A percentile compares a stretch with the other conserved stretches of the same genome.
phyloP scores from a whole-genome alignment of 2,888 invertebrate species.

The Entomobrya multifasciata region DNA sequence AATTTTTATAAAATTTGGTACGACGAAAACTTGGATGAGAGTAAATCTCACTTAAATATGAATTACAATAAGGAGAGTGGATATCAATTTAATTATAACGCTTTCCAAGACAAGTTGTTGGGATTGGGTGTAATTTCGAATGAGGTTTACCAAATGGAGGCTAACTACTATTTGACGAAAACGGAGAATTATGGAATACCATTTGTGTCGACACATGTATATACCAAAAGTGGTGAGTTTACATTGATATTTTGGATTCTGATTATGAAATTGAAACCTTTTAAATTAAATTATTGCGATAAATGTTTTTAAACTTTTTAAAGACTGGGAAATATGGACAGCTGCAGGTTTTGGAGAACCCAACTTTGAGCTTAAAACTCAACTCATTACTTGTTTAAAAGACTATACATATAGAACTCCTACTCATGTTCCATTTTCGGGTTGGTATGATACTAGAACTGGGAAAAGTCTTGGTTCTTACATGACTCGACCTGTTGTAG shows the following conservation, averaged over 20 bases:
- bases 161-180: slow-evolving; percentile 74
- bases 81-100: slow-evolving; percentile 78
- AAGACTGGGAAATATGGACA: slow-evolving; percentile 79
- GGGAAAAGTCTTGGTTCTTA: slow-evolving; percentile 44
- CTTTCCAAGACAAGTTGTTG: slow-evolving; percentile 76
- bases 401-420: slow-evolving; percentile 62
- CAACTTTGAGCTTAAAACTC: slow-evolving; percentile 56
- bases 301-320: background rate
- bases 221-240: slow-evolving; percentile 72
- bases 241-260: background rate
- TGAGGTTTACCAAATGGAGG: slow-evolving; percentile 73
- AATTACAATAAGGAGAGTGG: slow-evolving; percentile 77
- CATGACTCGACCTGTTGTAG: slow-evolving; percentile 73
- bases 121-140: slow-evolving; percentile 67
- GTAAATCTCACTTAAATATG: slow-evolving; percentile 74
- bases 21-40: slow-evolving; percentile 67
- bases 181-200: slow-evolving; percentile 75
- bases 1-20: slow-evolving; percentile 68
- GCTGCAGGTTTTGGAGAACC: slow-evolving; percentile 76
- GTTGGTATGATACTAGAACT: slow-evolving; percentile 76
- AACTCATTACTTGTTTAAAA: slow-evolving; percentile 51
- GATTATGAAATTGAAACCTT: background rate
- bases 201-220: slow-evolving; percentile 75
- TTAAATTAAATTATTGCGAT: background rate
- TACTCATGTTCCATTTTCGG: slow-evolving; percentile 72